These are phyloP conservation scores for Trichoplax adhaerens DNA, from an alignment of 37 sponge, comb jelly and placozoan genomes.

Conservation along the genomic window DNA sequence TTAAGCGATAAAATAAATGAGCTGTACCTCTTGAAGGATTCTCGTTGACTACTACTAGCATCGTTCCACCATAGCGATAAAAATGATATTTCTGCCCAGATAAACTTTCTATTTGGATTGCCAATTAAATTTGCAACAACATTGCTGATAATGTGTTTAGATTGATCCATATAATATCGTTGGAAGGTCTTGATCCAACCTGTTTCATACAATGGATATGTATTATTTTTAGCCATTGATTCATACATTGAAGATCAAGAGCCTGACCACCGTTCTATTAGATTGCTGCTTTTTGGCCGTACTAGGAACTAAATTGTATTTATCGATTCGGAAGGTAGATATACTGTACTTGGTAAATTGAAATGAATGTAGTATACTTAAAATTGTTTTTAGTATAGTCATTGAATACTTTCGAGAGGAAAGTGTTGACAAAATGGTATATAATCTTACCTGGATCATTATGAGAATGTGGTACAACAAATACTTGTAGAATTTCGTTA, in stretches of 20 bases:
- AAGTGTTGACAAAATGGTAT: background rate
- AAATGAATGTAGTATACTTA: too few species aligned
- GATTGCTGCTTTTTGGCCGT: too few species aligned
- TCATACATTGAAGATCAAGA: too few species aligned
- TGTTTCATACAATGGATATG: background rate
- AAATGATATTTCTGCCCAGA: slow-evolving; percentile 85
- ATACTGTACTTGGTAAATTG: too few species aligned
- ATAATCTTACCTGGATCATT: slow-evolving; percentile 62
- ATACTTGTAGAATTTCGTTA: slow-evolving; percentile 37
- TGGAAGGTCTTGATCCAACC: slow-evolving; percentile 76
- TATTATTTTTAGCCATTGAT: too few species aligned
- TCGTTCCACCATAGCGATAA: slow-evolving; percentile 78
- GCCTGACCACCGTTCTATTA: too few species aligned
- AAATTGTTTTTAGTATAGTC: too few species aligned
- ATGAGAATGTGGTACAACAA: slow-evolving; percentile 84
- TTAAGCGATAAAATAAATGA: too few species aligned
- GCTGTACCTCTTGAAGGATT: slow-evolving; percentile 32
- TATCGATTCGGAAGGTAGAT: too few species aligned
- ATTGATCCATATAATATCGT: slow-evolving; percentile 50
- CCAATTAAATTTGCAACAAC: slow-evolving; percentile 30
- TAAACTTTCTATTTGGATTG: slow-evolving; percentile 39
- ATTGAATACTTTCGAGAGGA: too few species aligned
- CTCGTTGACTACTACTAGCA: slow-evolving; percentile 13
- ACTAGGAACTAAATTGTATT: too few species aligned
- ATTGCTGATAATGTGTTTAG: slow-evolving; percentile 47